Percentiles rank a stretch among this genome's conserved stretches.
Conservation (phyloP, 2,797 vertebrate genomes). For the Odontamblyopus rebecca region DNA sequence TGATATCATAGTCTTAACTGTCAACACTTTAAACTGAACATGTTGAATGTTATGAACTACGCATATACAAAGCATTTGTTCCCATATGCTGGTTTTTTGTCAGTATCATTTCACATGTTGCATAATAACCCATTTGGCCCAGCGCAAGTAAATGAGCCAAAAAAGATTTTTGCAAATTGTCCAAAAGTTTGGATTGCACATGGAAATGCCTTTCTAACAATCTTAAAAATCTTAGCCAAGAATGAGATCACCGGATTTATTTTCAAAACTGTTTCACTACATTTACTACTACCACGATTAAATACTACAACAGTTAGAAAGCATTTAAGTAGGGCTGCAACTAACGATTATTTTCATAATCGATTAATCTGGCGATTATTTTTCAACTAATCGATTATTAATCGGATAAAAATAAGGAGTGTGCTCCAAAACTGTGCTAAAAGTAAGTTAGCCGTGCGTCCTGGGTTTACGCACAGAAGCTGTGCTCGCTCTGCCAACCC, state of each 20-base stretch:
- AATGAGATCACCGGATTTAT: neutral
- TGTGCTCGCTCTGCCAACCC: too few species aligned
- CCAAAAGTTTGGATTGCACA: neutral
- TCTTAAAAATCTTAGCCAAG: neutral
- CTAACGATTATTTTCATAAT: too few species aligned
- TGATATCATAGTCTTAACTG: neutral
- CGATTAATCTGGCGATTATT: too few species aligned
- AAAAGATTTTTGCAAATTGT: constrained; percentile 16
- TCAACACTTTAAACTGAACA: neutral
- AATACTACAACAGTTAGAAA: neutral
- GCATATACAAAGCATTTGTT: neutral
- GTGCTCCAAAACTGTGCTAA: too few species aligned
- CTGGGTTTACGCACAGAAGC: too few species aligned
- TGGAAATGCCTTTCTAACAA: constrained; percentile 12
- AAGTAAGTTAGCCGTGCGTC: too few species aligned
- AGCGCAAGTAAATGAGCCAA: neutral
- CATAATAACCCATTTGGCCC: neutral
- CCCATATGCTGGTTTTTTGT: neutral
- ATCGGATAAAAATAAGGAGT: too few species aligned
- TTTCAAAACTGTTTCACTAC: neutral
- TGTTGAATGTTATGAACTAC: neutral
- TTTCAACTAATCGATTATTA: too few species aligned
- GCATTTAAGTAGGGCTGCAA: too few species aligned
- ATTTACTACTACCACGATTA: neutral
- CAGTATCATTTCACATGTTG: neutral